Percentiles rank a stretch among this genome's conserved stretches.
Evolutionary conservation across 1,140 invertebrate genomes (phyloP).

Genomic region (Phthorimaea operculella): DNA sequence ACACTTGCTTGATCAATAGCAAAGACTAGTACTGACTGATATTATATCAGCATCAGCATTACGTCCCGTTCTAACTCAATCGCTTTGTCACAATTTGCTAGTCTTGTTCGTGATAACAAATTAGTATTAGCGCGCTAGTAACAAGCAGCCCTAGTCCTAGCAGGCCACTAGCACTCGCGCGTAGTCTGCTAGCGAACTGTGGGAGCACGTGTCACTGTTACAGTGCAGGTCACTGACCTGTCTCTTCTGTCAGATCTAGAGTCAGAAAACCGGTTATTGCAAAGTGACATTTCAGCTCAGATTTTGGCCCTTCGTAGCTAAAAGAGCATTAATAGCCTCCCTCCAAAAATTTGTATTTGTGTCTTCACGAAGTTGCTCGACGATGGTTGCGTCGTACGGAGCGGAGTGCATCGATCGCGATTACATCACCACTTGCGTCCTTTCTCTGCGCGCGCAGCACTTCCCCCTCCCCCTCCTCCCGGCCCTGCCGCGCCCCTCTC

Average conservation of each 20-base stretch:
- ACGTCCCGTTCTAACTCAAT: constrained; percentile 20
- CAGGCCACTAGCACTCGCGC: not conserved
- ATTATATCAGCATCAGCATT: constrained; percentile 27
- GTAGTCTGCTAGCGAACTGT: not conserved
- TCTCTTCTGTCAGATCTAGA: not conserved
- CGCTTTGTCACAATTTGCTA: too few relatives aligned
- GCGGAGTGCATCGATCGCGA: constrained; percentile 62
- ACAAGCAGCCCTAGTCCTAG: not conserved
- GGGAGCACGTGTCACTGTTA: constrained; percentile 22
- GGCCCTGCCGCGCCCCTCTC: constrained; percentile 28
- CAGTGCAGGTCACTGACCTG: constrained; percentile 27
- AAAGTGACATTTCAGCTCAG: not conserved
- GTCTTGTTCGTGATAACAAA: too few relatives aligned
- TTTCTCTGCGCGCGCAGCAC: constrained; percentile 61
- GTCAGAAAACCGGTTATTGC: not conserved
- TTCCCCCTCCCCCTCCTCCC: constrained; percentile 15
- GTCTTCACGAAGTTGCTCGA: too few relatives aligned
- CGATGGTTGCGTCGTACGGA: constrained; percentile 32
- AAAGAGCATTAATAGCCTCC: not conserved
- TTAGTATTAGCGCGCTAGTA: constrained; percentile 5
- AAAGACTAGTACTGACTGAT: constrained; percentile 20
- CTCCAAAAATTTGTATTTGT: not conserved
- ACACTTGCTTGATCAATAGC: constrained; percentile 44
- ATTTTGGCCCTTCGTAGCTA: not conserved
- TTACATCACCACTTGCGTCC: constrained; percentile 62